Conservation (phyloP, 2,113 vertebrate genomes). For the Struthidea cinerea region DNA sequence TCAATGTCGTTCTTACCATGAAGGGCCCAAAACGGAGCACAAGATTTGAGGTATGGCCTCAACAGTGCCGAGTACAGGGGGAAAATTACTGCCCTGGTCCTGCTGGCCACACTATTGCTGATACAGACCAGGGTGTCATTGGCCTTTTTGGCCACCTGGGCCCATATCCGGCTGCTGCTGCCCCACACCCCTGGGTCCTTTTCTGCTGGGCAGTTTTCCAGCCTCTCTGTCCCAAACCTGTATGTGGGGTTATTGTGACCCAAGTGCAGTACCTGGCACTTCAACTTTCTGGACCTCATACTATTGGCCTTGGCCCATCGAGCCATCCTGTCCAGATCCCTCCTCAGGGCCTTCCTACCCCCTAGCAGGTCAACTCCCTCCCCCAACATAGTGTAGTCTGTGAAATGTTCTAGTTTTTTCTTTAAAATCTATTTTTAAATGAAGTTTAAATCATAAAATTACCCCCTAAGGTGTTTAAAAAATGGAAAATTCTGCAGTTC, state of each 20-base stretch:
- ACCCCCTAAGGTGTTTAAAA: not conserved
- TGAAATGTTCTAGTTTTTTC: not conserved
- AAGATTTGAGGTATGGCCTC: no score
- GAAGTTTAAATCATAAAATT: not conserved
- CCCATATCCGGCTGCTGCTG: accelerated
- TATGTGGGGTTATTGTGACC: not conserved
- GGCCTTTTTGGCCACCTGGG: not conserved
- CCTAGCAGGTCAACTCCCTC: not conserved
- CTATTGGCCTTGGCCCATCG: not conserved
- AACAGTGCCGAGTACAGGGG: accelerated
- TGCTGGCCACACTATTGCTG: not conserved
- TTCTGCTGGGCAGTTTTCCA: not conserved
- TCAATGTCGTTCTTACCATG: not conserved
- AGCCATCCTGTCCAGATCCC: not conserved
- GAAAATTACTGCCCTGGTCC: accelerated
- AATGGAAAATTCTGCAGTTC: not conserved
- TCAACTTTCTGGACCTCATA: accelerated
- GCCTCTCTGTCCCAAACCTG: not conserved
- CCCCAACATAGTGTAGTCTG: accelerated
- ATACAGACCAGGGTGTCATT: accelerated
- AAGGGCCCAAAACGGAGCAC: not conserved
- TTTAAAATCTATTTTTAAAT: not conserved
- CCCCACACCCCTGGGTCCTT: not conserved
- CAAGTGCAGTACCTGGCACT: not conserved
- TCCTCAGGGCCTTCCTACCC: not conserved